Conservation (phyloP, 2,888 invertebrate genomes). For the Thecophora atra region DNA sequence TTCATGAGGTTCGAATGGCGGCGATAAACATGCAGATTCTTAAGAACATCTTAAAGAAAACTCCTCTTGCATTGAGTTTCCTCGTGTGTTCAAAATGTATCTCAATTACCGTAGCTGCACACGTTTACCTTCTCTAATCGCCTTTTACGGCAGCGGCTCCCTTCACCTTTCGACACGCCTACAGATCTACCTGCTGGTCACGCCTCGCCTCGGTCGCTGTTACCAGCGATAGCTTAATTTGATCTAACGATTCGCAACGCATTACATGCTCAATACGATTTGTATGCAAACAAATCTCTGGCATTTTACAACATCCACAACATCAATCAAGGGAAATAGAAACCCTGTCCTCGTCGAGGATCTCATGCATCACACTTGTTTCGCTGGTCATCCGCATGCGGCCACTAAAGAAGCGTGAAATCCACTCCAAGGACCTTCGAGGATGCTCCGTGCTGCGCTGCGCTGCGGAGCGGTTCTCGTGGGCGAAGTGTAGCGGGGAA, state of each 20-base stretch:
- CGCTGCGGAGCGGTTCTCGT: not conserved
- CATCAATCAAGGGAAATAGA: constrained; percentile 2
- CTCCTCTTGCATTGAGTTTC: too few species aligned
- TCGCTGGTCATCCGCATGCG: constrained; percentile 24
- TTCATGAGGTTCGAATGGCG: not conserved
- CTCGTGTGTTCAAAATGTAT: too few species aligned
- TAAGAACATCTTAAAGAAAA: not conserved
- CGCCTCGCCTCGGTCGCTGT: not conserved
- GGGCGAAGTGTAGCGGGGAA: constrained; percentile 7
- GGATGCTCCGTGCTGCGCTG: not conserved
- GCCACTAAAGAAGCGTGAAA: constrained; percentile 29
- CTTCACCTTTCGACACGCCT: not conserved
- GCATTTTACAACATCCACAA: not conserved
- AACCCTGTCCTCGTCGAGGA: not conserved
- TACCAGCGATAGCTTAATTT: constrained; percentile 10
- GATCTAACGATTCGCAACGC: constrained; percentile 7
- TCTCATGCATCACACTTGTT: constrained; percentile 17
- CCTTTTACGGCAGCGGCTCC: not conserved
- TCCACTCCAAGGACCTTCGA: constrained; percentile 14
- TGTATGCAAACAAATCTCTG: constrained; percentile 17
- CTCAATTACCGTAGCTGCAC: not conserved
- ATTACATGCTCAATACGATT: constrained; percentile 31
- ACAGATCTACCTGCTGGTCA: not conserved
- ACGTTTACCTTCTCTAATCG: not conserved
- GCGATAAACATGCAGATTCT: not conserved